Evolutionary conservation across 2,113 vertebrate genomes (phyloP).

Genomic region (Thamnophis sirtalis): DNA sequence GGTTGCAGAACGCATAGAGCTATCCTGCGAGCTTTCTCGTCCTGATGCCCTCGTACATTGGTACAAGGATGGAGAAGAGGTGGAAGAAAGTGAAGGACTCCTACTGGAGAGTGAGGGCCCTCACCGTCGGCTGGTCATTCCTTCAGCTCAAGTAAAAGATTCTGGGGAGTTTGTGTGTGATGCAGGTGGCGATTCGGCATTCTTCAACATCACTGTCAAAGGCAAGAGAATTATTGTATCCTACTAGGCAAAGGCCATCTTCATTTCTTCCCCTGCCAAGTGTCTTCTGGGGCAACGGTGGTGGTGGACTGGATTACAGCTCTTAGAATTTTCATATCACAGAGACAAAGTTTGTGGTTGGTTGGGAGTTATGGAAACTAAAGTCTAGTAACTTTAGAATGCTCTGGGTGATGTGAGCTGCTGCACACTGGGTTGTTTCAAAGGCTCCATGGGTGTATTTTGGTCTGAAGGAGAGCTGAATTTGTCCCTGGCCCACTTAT

Average conservation of each 20-base stretch:
- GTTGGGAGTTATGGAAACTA: neutral
- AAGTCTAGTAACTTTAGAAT: neutral
- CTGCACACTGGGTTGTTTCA: neutral
- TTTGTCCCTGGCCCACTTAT: neutral
- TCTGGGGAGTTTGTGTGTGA: constrained; percentile 79
- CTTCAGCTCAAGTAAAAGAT: constrained; percentile 71
- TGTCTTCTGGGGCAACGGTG: neutral
- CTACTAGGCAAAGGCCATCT: neutral
- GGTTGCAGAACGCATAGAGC: constrained; percentile 76
- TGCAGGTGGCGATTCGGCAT: constrained; percentile 74
- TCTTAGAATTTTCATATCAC: neutral
- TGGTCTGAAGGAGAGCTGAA: neutral
- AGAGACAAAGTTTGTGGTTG: neutral
- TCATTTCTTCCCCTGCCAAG: neutral
- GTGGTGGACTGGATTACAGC: neutral
- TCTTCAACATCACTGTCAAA: constrained; percentile 74
- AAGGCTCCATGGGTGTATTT: neutral
- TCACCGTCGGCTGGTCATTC: constrained; percentile 78
- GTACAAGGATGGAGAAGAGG: constrained; percentile 86
- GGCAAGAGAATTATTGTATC: constrained; percentile 59
- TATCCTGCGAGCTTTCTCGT: constrained; percentile 87
- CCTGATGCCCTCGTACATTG: constrained; percentile 72
- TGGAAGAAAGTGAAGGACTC: constrained; percentile 63
- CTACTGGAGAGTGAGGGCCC: constrained; percentile 79
- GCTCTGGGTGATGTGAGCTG: neutral